Percentiles rank a stretch among this genome's conserved stretches.
Evolutionary conservation across 2,888 invertebrate genomes (phyloP).

Genomic region (Zonitis immaculata): DNA sequence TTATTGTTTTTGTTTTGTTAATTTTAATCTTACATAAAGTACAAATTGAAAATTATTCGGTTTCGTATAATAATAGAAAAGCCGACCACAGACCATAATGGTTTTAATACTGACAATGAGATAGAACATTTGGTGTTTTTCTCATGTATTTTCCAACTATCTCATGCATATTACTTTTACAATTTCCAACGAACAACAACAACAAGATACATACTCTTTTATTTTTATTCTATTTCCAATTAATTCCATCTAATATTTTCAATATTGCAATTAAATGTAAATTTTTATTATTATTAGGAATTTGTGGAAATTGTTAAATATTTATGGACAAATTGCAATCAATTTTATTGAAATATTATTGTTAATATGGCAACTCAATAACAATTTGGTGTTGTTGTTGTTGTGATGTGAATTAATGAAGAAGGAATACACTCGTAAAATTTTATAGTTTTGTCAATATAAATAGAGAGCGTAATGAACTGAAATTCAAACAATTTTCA

Average conservation of each 20-base stretch:
- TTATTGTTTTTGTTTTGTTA: constrained; percentile 10
- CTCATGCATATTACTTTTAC: too few relatives aligned
- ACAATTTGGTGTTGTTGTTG: background rate
- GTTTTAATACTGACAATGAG: constrained; percentile 15
- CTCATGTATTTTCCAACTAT: too few relatives aligned
- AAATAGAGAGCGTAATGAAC: background rate
- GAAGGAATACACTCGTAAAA: background rate
- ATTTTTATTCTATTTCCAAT: too few relatives aligned
- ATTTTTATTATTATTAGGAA: background rate
- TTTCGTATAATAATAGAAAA: constrained; percentile 40
- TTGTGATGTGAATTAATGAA: background rate
- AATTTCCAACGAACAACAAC: too few relatives aligned
- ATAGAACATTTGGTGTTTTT: too few relatives aligned
- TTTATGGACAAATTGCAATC: background rate
- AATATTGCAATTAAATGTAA: too few relatives aligned
- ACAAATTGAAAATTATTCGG: constrained; percentile 46
- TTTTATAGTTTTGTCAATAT: background rate
- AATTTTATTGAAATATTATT: background rate
- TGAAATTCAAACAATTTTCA: background rate
- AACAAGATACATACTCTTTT: too few relatives aligned
- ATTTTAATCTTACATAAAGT: constrained; percentile 42
- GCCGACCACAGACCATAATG: constrained; percentile 44
- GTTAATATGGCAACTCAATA: background rate
- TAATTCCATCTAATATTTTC: too few relatives aligned
- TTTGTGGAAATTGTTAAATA: background rate